These are phyloP conservation scores for Alloscopus bannaensis DNA, from an alignment of 2,888 invertebrate species.

Conservation along the genomic window DNA sequence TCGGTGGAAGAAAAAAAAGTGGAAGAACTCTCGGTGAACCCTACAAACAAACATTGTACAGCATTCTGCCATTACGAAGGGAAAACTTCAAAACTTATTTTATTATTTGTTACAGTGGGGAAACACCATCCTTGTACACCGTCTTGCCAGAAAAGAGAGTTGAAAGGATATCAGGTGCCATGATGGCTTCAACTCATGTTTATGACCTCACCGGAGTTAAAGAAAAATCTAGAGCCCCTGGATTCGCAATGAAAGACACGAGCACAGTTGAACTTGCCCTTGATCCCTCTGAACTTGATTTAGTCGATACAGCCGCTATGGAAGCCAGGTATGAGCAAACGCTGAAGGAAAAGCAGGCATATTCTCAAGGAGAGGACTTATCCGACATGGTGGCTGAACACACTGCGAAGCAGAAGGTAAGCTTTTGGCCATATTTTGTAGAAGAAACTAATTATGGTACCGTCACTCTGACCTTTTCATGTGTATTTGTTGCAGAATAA, in stretches of 20 bases:
- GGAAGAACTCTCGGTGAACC: no score
- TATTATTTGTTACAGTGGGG: slow-evolving; percentile 81
- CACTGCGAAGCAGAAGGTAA: slow-evolving; percentile 95
- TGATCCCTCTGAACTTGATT: slow-evolving; percentile 97
- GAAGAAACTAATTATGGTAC: no score
- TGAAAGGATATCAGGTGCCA: slow-evolving; percentile 90
- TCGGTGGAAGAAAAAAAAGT: no score
- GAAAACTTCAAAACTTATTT: no score
- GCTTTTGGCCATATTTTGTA: no score
- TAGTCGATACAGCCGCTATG: slow-evolving; percentile 95
- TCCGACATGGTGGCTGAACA: slow-evolving; percentile 99
- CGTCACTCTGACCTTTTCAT: no score
- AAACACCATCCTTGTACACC: slow-evolving; percentile 96
- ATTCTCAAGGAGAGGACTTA: slow-evolving; percentile 93
- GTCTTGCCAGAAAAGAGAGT: slow-evolving; percentile 95
- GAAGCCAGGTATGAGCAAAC: slow-evolving; percentile 97
- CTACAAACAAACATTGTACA: no score
- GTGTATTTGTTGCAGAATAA: slow-evolving; percentile 84
- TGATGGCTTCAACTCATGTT: slow-evolving; percentile 99
- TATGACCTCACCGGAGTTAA: slow-evolving; percentile 88
- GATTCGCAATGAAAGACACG: slow-evolving; percentile 77
- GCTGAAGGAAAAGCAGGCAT: slow-evolving; percentile 92
- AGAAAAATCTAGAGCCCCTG: slow-evolving; percentile 71
- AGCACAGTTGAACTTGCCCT: slow-evolving; percentile 94
- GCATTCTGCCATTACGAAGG: no score